These are phyloP conservation scores for Mastomys natalensis DNA, from an alignment of 2,113 vertebrate species.

Conservation along the genomic window DNA sequence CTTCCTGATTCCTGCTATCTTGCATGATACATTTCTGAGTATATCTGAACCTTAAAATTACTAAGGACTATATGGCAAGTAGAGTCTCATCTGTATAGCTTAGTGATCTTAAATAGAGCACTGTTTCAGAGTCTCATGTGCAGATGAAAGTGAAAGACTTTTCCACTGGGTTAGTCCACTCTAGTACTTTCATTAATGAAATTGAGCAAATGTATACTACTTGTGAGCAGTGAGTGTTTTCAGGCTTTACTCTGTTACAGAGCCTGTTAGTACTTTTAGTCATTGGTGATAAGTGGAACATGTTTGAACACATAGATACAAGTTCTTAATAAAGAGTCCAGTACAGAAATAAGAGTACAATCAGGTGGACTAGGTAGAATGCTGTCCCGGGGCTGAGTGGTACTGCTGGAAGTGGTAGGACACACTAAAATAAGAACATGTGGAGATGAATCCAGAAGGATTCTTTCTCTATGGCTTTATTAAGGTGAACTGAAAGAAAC, in stretches of 20 bases:
- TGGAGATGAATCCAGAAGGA: not conserved
- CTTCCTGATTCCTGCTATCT: not conserved
- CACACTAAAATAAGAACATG: not conserved
- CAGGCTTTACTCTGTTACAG: not conserved
- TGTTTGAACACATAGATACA: not conserved
- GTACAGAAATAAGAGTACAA: accelerated
- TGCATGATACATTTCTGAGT: not conserved
- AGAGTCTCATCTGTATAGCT: not conserved
- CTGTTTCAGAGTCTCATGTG: not conserved
- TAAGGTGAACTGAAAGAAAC: not conserved
- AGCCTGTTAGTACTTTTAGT: not conserved
- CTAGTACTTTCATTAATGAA: not conserved
- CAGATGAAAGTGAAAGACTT: not conserved
- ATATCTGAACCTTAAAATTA: not conserved
- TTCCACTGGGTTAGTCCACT: not conserved
- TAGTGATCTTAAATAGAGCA: not conserved
- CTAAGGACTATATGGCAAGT: not conserved
- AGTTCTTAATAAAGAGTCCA: not conserved
- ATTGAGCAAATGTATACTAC: not conserved
- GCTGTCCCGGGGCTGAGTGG: not conserved
- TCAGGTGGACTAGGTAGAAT: not conserved
- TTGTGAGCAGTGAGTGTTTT: not conserved
- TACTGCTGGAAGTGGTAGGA: not conserved
- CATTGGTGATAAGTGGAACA: not conserved
- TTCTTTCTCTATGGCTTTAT: not conserved